Base-by-base conservation (phyloP, 2,797 vertebrate species). In the Poliocrania exsul region DNA sequence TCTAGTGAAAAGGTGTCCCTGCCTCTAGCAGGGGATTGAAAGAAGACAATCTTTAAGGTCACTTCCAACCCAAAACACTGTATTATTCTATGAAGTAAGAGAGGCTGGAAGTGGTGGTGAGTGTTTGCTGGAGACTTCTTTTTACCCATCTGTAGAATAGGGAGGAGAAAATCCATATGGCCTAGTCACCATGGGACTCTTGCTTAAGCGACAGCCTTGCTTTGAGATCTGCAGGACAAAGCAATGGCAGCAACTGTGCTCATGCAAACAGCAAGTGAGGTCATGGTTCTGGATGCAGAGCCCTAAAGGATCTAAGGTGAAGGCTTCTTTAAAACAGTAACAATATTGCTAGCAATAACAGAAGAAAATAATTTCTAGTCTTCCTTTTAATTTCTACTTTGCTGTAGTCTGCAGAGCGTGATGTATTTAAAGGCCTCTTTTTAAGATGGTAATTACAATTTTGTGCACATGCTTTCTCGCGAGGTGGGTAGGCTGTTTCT, bases 381-480 rank as follows among this genome's bases (percentile, higher is more conserved):
- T 64, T 79, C 49, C 29, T 82, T 93, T 92, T 88, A 92, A 92
- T 93, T 94, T 91, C 62, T 44, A 8, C 37, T 94, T 91, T 26
- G 47, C 13, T 0, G 0, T 49, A 70, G 82, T 70, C 64, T 92
- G 80, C 91, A n/a, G 66, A 91, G 80, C 70, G 67, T 60, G 29
- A 51, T 83, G 64, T 79, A 77, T 91, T 79, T 90, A 60, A 92
- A 91, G 47, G 24, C 37, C 23, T 79, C 66, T 90, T 86, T 94
- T 88, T 64, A 88, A 81, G 66, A 62, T 10, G 62, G 35, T 57
- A 70, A 67, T 93, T 73, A 64, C n/a, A 83, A 65, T 92, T 90
- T 65, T 65, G 33, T 72, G 54, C 51, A 24, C 19, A 11, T 0
- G 29, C 79, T 51, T 71, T 64, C 47, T 64, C 1, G 1, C 0